These are phyloP conservation scores for Hirudo medicinalis DNA, from an alignment of 1,140 invertebrate species.

Conservation along the genomic window DNA sequence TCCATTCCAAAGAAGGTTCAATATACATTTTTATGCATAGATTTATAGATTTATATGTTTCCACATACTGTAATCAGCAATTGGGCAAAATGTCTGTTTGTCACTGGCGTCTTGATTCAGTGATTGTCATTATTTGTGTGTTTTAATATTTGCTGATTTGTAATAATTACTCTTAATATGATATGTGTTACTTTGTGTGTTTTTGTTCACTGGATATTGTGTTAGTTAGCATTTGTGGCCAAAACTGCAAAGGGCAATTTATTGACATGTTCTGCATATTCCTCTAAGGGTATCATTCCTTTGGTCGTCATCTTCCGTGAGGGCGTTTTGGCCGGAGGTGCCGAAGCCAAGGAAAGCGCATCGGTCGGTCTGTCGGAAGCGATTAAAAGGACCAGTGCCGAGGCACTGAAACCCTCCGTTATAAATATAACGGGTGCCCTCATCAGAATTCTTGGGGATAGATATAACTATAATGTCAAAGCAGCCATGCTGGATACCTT, in stretches of 20 bases:
- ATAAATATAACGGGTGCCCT: constrained; percentile 92
- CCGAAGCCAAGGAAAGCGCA: constrained; percentile 86
- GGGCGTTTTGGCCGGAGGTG: constrained; percentile 79
- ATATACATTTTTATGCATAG: background rate
- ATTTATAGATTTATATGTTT: background rate
- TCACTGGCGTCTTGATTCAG: too few relatives aligned
- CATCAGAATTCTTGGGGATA: constrained; percentile 89
- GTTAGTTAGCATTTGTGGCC: too few relatives aligned
- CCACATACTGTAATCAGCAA: too few relatives aligned
- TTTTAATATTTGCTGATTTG: too few relatives aligned
- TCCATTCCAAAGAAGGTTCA: constrained; percentile 64
- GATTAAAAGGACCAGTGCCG: constrained; percentile 59
- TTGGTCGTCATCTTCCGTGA: constrained; percentile 87
- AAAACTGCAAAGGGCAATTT: too few relatives aligned
- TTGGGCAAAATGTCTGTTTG: too few relatives aligned
- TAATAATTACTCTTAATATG: too few relatives aligned
- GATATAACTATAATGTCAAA: constrained; percentile 83
- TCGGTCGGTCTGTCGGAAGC: constrained; percentile 85
- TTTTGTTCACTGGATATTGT: too few relatives aligned
- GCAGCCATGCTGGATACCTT: constrained; percentile 87
- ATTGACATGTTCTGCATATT: background rate
- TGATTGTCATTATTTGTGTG: too few relatives aligned
- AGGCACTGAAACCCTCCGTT: constrained; percentile 79
- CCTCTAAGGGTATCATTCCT: constrained; percentile 65
- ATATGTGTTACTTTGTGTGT: too few relatives aligned